Conservation (phyloP, 2,888 invertebrate species). For the Miltochrista miniata region DNA sequence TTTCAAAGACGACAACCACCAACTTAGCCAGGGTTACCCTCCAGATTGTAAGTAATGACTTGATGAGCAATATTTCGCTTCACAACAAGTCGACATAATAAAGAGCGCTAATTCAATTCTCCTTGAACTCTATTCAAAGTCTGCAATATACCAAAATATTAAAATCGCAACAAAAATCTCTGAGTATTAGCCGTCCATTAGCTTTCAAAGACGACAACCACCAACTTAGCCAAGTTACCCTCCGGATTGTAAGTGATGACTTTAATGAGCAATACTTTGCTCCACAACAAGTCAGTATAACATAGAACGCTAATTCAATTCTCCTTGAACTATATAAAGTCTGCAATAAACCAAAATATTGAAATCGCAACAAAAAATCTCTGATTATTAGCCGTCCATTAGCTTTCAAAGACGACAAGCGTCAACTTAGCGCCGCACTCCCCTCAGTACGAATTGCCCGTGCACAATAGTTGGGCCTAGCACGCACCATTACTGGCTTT, state of each 20-base stretch:
- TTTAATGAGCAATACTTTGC: too few relatives aligned
- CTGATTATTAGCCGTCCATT: conserved; percentile 19
- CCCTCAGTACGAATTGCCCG: conserved; percentile 42
- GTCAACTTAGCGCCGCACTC: conserved; percentile 21
- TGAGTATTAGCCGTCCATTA: conserved; percentile 20
- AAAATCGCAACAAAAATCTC: conserved; percentile 3
- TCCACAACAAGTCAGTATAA: too few relatives aligned
- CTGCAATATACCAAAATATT: neutral
- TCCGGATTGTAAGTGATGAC: too few relatives aligned
- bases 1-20: conserved; percentile 18
- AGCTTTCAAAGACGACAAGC: conserved; percentile 18
- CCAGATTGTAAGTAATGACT: too few relatives aligned
- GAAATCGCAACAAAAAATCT: conserved; percentile 4
- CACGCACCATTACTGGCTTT: conserved; percentile 46
- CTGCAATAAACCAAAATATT: neutral
- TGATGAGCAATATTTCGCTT: too few relatives aligned
- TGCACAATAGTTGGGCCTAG: conserved; percentile 46
- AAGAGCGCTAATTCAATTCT: too few relatives aligned
- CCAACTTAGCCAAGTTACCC: conserved; percentile 22
- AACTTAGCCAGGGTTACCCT: too few relatives aligned
- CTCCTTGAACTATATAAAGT: neutral
- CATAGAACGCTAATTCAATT: too few relatives aligned
- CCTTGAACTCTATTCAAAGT: neutral
- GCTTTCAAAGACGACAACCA: conserved; percentile 18
- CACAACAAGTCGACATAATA: too few relatives aligned